phyloP scores from a whole-genome alignment of 1,140 invertebrate genomes.

The Neodiprion lecontei region DNA sequence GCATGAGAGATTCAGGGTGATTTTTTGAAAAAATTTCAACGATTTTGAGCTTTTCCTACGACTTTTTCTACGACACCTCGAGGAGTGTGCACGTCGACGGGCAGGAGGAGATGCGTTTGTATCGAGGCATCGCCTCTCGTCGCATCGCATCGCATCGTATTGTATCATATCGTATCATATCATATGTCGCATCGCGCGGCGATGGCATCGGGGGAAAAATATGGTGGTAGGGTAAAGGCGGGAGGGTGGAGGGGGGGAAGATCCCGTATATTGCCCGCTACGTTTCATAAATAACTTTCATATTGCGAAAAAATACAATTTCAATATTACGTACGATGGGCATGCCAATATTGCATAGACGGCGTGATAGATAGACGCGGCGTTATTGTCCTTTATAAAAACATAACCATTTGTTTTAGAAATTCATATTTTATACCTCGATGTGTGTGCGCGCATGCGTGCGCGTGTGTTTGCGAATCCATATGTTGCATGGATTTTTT shows the following conservation, averaged over 20 bases:
- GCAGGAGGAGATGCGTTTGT: not conserved
- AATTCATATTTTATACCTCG: slow-evolving; percentile 38
- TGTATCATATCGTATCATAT: slow-evolving; percentile 44
- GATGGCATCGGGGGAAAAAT: not conserved
- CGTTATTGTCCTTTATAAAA: slow-evolving; percentile 61
- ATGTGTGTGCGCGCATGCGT: too few species aligned
- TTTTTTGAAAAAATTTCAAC: too few species aligned
- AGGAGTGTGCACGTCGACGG: not conserved
- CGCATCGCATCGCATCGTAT: slow-evolving; percentile 43
- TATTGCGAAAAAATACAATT: slow-evolving; percentile 57
- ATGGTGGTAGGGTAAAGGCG: too few species aligned
- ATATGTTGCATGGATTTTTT: too few species aligned
- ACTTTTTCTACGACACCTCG: not conserved
- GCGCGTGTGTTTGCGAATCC: too few species aligned
- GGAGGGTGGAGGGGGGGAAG: too few species aligned
- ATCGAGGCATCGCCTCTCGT: not conserved
- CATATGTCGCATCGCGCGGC: slow-evolving; percentile 6
- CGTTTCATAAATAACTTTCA: slow-evolving; percentile 59
- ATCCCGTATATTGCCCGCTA: slow-evolving; percentile 46
- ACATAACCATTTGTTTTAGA: slow-evolving; percentile 60
- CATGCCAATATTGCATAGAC: slow-evolving; percentile 57
- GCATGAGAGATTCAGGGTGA: too few species aligned
- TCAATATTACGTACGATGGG: slow-evolving; percentile 59
- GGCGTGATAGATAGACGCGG: slow-evolving; percentile 58
- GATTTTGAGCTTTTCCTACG: not conserved